phyloP scores from a whole-genome alignment of 37 sponge, comb jelly and placozoan genomes.

The Bolinopsis microptera region DNA sequence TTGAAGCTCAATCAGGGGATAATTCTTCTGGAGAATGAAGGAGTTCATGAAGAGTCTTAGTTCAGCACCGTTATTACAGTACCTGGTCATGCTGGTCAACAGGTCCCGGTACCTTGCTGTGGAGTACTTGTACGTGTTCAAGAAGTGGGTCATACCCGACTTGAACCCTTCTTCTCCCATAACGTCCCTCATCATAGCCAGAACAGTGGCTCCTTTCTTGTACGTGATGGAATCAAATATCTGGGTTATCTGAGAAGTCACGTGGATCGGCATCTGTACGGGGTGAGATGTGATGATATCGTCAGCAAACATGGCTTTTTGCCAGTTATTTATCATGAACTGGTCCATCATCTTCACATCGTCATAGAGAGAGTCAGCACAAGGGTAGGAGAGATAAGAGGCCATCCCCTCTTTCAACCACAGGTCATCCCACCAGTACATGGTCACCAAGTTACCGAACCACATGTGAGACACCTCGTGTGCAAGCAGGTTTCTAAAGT shows the following conservation, averaged over 20 bases:
- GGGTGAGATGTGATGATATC: neutral
- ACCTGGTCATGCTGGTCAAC: neutral
- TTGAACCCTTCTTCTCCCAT: slow-evolving; percentile 79
- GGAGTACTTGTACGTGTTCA: slow-evolving; percentile 20
- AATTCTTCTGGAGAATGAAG: slow-evolving; percentile 52
- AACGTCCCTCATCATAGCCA: slow-evolving; percentile 87
- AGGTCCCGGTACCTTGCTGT: neutral
- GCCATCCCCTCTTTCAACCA: slow-evolving; percentile 66
- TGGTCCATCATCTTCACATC: slow-evolving; percentile 11
- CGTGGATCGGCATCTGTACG: neutral
- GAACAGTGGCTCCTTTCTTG: slow-evolving; percentile 74
- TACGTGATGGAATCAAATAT: slow-evolving; percentile 33
- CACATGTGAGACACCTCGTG: slow-evolving; percentile 58
- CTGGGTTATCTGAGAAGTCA: neutral
- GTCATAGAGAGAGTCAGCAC: neutral
- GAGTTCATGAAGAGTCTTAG: slow-evolving; percentile 1
- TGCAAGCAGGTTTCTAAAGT: slow-evolving; percentile 11
- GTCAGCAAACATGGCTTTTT: slow-evolving; percentile 7
- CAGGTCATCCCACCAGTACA: slow-evolving; percentile 62
- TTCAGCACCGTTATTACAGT: neutral
- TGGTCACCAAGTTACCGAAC: slow-evolving; percentile 56
- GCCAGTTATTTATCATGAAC: slow-evolving; percentile 43
- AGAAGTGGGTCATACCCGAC: neutral
- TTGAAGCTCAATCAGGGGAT: slow-evolving; percentile 15
- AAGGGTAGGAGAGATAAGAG: neutral